Evolutionary conservation across 2,888 invertebrate species (phyloP).

Genomic region (Drosophila lacicola): DNA sequence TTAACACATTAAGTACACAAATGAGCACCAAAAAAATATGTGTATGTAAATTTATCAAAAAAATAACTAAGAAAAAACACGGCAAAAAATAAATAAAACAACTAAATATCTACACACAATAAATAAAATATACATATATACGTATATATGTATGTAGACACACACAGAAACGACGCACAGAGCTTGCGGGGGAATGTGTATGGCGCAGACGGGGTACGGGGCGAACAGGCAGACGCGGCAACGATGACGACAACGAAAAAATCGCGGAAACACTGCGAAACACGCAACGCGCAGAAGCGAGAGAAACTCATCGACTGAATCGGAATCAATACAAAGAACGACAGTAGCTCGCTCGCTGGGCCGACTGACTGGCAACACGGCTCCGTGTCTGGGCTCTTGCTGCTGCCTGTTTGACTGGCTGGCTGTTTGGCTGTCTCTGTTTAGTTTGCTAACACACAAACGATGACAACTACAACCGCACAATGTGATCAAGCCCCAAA

Average conservation of each 20-base stretch:
- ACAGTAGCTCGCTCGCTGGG: constrained; percentile 28
- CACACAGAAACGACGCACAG: constrained; percentile 29
- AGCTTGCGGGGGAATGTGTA: constrained; percentile 20
- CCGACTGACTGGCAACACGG: constrained; percentile 23
- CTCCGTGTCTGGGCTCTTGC: constrained; percentile 26
- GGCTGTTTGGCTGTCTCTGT: constrained; percentile 36
- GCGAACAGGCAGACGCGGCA: constrained; percentile 33
- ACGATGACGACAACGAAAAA: constrained; percentile 76
- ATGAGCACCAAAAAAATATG: constrained; percentile 4
- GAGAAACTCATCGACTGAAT: constrained; percentile 84
- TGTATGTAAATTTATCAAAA: constrained; percentile 23
- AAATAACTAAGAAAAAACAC: constrained; percentile 35
- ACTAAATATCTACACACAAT: constrained; percentile 19
- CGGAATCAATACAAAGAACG: constrained; percentile 77
- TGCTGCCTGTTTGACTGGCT: constrained; percentile 48
- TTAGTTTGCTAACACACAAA: constrained; percentile 61
- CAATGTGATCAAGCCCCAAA: constrained; percentile 49
- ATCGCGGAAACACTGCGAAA: constrained; percentile 80
- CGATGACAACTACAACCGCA: constrained; percentile 43
- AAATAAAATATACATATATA: constrained; percentile 14
- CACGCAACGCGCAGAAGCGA: constrained; percentile 84
- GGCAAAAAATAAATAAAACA: constrained; percentile 35
- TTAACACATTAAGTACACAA: constrained; percentile 31
- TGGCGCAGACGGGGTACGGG: constrained; percentile 2
- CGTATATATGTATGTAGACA: neutral